Evolutionary conservation across 2,888 invertebrate genomes (phyloP).

Genomic region (Andrena chrysosceles): DNA sequence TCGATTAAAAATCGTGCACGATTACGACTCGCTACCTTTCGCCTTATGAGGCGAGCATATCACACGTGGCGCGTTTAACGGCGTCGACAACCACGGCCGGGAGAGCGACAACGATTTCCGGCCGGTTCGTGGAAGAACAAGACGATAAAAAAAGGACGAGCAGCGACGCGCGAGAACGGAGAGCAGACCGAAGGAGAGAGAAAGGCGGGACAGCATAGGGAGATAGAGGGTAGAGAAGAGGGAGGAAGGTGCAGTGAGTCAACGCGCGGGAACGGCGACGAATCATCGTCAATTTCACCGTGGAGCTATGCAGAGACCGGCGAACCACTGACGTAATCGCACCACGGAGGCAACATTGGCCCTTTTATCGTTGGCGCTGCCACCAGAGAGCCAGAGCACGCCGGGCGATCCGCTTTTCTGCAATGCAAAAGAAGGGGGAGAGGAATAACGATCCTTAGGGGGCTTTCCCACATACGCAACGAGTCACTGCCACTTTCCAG

Average conservation of each 20-base stretch:
- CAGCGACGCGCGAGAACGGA: constrained; percentile 28
- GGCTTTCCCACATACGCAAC: constrained; percentile 64
- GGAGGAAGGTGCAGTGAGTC: constrained; percentile 52
- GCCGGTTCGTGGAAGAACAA: constrained; percentile 68
- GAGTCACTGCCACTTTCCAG: constrained; percentile 59
- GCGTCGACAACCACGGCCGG: constrained; percentile 45
- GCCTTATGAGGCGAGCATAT: constrained; percentile 8
- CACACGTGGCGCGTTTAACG: constrained; percentile 62
- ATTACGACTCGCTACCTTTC: constrained; percentile 43
- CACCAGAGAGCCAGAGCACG: constrained; percentile 28
- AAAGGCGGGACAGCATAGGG: background rate
- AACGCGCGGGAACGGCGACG: constrained; percentile 62
- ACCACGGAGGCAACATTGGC: constrained; percentile 56
- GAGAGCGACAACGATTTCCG: constrained; percentile 69
- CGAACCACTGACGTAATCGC: constrained; percentile 63
- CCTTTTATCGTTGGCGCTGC: constrained; percentile 50
- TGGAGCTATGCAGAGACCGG: constrained; percentile 59
- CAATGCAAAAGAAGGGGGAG: constrained; percentile 56
- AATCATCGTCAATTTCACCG: constrained; percentile 67
- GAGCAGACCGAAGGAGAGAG: constrained; percentile 12
- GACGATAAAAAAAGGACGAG: constrained; percentile 52
- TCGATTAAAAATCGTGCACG: constrained; percentile 35
- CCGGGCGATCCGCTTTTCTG: constrained; percentile 56
- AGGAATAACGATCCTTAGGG: constrained; percentile 54
- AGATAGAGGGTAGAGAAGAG: background rate